Conservation (phyloP, 92 coral and sea anemone species). For the Diadumene lineata region DNA sequence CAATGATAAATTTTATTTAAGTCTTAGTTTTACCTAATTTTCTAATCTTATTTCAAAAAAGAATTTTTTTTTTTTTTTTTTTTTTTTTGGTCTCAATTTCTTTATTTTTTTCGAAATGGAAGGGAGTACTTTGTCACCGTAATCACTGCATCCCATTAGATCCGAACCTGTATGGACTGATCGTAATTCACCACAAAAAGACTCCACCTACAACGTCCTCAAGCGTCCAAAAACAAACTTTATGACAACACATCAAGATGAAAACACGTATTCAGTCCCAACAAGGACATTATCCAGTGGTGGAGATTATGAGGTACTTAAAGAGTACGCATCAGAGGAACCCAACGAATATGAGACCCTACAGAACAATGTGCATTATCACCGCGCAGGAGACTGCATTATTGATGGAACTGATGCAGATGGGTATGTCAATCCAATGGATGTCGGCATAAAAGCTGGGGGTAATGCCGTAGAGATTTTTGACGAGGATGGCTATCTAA, state of each 20-base stretch:
- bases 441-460: too few relatives aligned
- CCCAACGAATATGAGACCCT: neutral
- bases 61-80: too few relatives aligned
- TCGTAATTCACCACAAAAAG: neutral
- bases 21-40: too few relatives aligned
- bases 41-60: too few relatives aligned
- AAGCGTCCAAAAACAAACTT: neutral
- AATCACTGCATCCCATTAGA: too few relatives aligned
- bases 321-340: neutral
- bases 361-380: neutral
- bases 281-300: neutral
- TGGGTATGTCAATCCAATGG: neutral
- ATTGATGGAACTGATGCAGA: neutral
- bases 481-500: too few relatives aligned
- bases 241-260: neutral
- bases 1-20: too few relatives aligned
- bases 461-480: too few relatives aligned
- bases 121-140: too few relatives aligned
- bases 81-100: too few relatives aligned
- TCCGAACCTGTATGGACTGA: too few relatives aligned
- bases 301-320: slow-evolving; percentile 3
- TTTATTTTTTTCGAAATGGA: too few relatives aligned
- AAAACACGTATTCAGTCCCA: neutral
- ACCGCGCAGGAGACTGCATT: slow-evolving; percentile 12
- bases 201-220: slow-evolving; percentile 10